Base-by-base conservation (phyloP, 2,113 vertebrate species). In the Pangasianodon gigas region DNA sequence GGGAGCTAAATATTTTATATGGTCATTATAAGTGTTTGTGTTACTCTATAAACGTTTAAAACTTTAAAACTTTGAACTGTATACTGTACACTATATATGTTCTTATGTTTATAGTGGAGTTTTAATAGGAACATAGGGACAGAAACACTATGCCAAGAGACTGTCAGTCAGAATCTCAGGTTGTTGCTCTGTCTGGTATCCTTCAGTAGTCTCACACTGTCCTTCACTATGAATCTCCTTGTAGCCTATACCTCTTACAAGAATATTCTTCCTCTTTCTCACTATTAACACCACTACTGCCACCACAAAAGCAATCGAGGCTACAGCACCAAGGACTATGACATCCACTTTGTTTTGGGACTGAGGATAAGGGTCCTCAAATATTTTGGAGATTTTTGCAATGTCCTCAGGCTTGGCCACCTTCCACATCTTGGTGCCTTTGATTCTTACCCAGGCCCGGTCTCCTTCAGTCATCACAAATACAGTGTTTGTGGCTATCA, bases 371-470 rank as follows among this genome's bases (percentile, higher is more conserved):
- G 29, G 67, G 0, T 71, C 69, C 9, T 46, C 29, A 52, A 90
- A 84, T 1, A 65, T 52, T n/a, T 75, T 77, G 0, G 84, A 79
- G 44, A 93, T 77, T 74, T 74, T 58, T 14, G 48, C 81, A 0
- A 95, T 74, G 58, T 98, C 96, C 3, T 94, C 91, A 0, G 94
- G 93, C 21, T 85, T 93, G 0, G 94, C 97, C 46, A 95, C 84
- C 90, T 93, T 96, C 98, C 98, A 98, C 1, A 65, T 11, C 1
- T 96, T 96, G 86, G 94, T 97, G 75, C 94, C 85, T 10, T 93
- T 87, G 0, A 97, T 94, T 93, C 95, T 95, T 79, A 98, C 93
- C 98, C 97, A 98, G 88, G 93, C 94, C 16, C 62, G 95, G 0
- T 94, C 94, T 0, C 94, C 95, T 0, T 97, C 96, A 0, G 93